These are phyloP conservation scores for Strix aluco DNA, from an alignment of 2,113 vertebrate genomes.

Conservation along the genomic window DNA sequence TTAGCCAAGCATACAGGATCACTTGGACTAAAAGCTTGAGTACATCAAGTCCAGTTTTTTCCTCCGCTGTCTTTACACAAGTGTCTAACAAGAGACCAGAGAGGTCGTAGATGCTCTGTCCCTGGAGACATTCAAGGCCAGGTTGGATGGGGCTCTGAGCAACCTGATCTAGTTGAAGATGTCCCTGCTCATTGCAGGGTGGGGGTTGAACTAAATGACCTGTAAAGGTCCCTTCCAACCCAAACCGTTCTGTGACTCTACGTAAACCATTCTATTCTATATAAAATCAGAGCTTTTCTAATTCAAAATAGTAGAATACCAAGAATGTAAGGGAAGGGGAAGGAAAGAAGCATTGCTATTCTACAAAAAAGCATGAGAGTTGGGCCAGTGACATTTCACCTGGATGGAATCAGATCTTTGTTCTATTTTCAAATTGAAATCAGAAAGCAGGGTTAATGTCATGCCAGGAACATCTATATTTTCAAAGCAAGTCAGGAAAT, in stretches of 20 bases:
- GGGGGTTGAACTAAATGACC: too few species aligned
- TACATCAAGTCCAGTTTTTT: not conserved
- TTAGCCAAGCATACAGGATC: not conserved
- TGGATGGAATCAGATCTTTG: not conserved
- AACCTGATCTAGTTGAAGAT: not conserved
- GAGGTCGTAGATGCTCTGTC: not conserved
- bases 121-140: not conserved
- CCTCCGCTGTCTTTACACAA: not conserved
- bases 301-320: not conserved
- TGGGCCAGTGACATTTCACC: not conserved
- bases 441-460: not conserved
- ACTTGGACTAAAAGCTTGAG: not conserved
- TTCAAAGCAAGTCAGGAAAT: not conserved
- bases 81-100: not conserved
- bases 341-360: not conserved
- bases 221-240: not conserved
- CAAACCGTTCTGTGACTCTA: not conserved
- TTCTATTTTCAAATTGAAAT: not conserved
- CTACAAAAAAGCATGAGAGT: not conserved
- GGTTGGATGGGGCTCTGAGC: not conserved
- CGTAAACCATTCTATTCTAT: not conserved
- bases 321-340: not conserved
- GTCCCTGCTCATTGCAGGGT: not conserved
- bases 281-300: not conserved
- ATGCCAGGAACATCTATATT: not conserved